Percentiles rank a stretch among this genome's conserved stretches.
These are phyloP conservation scores for Amblyjoppa proteus DNA, from an alignment of 2,888 invertebrate species.

Conservation along the genomic window DNA sequence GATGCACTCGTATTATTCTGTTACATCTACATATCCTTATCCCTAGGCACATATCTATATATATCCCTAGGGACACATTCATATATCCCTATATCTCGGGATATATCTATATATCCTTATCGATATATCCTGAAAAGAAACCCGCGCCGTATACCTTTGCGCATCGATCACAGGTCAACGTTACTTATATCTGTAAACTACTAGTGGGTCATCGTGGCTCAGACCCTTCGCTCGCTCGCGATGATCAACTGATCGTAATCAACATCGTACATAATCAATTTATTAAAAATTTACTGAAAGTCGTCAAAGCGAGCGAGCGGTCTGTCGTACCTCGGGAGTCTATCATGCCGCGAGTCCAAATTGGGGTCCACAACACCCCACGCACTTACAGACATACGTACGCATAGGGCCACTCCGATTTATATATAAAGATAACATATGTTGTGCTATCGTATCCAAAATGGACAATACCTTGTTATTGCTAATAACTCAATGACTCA, in stretches of 20 bases:
- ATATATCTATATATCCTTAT: not conserved
- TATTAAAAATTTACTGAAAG: not conserved
- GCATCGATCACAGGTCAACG: conserved; percentile 13
- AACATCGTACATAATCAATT: not conserved
- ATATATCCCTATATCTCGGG: not conserved
- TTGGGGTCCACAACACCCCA: no score
- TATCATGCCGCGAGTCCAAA: no score
- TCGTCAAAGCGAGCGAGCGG: not conserved
- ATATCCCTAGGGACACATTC: not conserved
- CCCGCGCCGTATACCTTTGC: not conserved
- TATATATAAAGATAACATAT: conserved; percentile 8
- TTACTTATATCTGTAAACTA: not conserved
- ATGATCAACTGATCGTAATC: not conserved
- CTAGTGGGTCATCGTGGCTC: not conserved
- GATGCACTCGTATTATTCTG: not conserved
- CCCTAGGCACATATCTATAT: not conserved
- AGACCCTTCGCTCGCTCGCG: not conserved
- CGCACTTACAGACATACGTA: no score
- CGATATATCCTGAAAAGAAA: not conserved
- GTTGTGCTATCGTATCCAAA: conserved; percentile 49
- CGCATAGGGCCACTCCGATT: no score
- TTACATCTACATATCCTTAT: not conserved
- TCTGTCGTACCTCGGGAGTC: not conserved
- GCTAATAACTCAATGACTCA: conserved; percentile 27
- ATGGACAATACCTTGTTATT: conserved; percentile 52